phyloP scores from a whole-genome alignment of 2,888 invertebrate genomes.

The Phanerotoma sp. region DNA sequence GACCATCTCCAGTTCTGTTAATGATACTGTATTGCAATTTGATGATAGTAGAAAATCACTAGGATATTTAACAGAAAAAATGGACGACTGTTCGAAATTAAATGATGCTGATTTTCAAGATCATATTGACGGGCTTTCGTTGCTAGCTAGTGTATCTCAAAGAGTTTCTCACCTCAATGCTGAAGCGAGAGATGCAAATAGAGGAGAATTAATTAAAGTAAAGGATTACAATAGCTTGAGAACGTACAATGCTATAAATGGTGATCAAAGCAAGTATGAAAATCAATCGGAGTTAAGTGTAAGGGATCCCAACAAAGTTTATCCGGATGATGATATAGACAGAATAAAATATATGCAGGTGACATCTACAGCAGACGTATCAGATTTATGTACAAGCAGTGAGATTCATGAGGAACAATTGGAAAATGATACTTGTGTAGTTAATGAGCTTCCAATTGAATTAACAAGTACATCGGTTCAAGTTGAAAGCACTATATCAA shows the following conservation, averaged over 20 bases:
- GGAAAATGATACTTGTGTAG: not conserved
- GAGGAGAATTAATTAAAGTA: slow-evolving; percentile 45
- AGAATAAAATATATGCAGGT: slow-evolving; percentile 47
- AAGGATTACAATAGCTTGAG: slow-evolving; percentile 39
- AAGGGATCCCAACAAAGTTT: slow-evolving; percentile 38
- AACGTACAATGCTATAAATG: not conserved
- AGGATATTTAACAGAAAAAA: slow-evolving; percentile 9
- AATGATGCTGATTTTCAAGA: slow-evolving; percentile 41
- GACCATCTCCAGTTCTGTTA: no score
- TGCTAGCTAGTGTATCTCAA: slow-evolving; percentile 52
- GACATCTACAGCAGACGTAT: slow-evolving; percentile 40
- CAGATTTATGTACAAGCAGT: slow-evolving; percentile 26
- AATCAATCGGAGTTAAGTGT: slow-evolving; percentile 26
- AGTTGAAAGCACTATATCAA: slow-evolving; percentile 34
- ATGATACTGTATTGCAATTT: slow-evolving; percentile 2
- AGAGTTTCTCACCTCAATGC: slow-evolving; percentile 39
- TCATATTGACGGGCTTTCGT: slow-evolving; percentile 50
- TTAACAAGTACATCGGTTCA: slow-evolving; percentile 5
- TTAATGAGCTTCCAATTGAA: slow-evolving; percentile 9
- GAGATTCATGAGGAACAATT: slow-evolving; percentile 10
- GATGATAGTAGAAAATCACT: slow-evolving; percentile 1
- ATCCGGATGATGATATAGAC: slow-evolving; percentile 45
- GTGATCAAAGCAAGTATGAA: slow-evolving; percentile 6
- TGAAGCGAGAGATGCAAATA: not conserved
- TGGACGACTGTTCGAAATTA: slow-evolving; percentile 20